phyloP scores from a whole-genome alignment of 2,888 invertebrate genomes.

The Eristalinus sepulchralis region DNA sequence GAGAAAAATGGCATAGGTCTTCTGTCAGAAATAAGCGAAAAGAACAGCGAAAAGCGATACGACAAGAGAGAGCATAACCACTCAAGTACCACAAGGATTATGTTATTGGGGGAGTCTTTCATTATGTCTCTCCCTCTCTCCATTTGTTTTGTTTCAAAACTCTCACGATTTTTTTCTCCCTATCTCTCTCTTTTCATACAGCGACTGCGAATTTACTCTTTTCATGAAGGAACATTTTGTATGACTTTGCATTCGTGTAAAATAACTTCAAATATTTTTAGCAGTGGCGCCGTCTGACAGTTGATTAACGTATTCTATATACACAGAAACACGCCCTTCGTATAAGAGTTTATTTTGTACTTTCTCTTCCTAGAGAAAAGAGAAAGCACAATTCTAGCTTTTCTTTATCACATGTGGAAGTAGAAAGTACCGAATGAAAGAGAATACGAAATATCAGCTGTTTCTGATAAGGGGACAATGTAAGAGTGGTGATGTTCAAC shows the following conservation, averaged over 20 bases:
- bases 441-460: conserved; percentile 48
- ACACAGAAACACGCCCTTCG: conserved; percentile 58
- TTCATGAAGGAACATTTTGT: background rate
- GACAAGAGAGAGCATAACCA: conserved; percentile 1
- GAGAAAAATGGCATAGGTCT: conserved; percentile 39
- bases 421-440: background rate
- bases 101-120: conserved; percentile 36
- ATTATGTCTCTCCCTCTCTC: background rate
- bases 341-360: background rate
- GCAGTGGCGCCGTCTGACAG: conserved; percentile 56
- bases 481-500: background rate
- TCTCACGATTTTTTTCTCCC: background rate
- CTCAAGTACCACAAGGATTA: conserved; percentile 27
- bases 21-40: conserved; percentile 30
- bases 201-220: conserved; percentile 13
- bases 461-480: conserved; percentile 50
- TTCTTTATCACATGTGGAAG: conserved; percentile 33
- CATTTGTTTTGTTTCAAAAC: background rate
- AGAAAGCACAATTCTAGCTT: background rate
- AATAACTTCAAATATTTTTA: conserved; percentile 7
- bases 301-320: conserved; percentile 3
- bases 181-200: no score
- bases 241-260: conserved; percentile 1
- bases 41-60: background rate
- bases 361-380: background rate